Percentiles rank a stretch among this genome's conserved stretches.
These are phyloP conservation scores for Volucella inanis DNA, from an alignment of 2,888 invertebrate species.

Conservation along the genomic window DNA sequence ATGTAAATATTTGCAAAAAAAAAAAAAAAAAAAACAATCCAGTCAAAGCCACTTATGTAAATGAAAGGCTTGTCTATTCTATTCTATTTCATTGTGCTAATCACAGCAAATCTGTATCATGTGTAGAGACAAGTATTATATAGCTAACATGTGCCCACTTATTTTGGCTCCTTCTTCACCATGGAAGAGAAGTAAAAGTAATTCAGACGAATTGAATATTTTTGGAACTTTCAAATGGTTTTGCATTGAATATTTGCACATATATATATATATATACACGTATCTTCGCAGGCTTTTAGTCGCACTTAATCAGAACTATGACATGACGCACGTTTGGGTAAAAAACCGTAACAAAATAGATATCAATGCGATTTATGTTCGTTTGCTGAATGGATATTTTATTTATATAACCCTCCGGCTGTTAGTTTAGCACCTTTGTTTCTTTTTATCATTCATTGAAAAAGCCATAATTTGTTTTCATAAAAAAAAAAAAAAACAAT, in stretches of 20 bases:
- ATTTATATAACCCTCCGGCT: neutral
- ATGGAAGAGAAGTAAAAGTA: neutral
- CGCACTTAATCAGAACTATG: neutral
- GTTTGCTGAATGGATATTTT: neutral
- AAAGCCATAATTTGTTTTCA: neutral
- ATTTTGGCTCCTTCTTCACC: neutral
- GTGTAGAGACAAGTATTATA: neutral
- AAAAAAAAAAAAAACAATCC: neutral
- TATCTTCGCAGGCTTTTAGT: no score
- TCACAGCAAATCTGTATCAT: constrained; percentile 5
- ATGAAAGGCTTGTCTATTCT: neutral
- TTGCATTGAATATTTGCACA: neutral
- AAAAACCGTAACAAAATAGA: constrained; percentile 6
- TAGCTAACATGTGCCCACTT: constrained; percentile 38
- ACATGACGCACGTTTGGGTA: neutral
- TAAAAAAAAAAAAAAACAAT: no score
- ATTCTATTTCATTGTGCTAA: neutral
- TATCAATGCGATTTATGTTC: neutral
- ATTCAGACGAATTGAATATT: constrained; percentile 22
- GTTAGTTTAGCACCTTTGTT: no score
- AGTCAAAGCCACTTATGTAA: neutral
- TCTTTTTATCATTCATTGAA: neutral
- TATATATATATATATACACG: neutral
- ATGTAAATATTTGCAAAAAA: constrained; percentile 1
- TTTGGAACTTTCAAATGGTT: constrained; percentile 17